phyloP scores from a whole-genome alignment of 2,113 vertebrate species.

The Cinclus cinclus region DNA sequence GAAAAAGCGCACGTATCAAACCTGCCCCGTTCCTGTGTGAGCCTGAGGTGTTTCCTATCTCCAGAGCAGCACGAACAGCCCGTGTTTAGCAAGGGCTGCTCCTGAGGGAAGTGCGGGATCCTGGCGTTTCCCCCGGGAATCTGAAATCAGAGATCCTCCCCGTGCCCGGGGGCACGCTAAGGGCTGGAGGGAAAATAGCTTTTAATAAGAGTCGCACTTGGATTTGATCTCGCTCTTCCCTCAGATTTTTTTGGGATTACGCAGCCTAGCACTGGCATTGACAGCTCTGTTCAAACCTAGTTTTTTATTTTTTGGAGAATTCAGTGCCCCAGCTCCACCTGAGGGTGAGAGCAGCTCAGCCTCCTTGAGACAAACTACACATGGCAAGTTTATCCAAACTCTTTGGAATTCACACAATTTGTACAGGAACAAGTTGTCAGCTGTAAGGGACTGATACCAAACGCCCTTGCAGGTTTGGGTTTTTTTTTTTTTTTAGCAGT shows the following conservation, averaged over 20 bases:
- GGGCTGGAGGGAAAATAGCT: neutral
- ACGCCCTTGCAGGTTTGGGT: neutral
- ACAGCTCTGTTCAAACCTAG: neutral
- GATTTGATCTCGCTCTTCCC: neutral
- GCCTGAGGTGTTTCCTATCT: neutral
- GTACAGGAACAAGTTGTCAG: neutral
- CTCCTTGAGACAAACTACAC: neutral
- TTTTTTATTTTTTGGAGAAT: neutral
- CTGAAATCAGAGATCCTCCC: neutral
- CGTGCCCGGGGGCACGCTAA: neutral
- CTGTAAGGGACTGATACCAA: conserved; percentile 30
- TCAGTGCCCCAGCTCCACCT: neutral
- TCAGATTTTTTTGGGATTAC: neutral
- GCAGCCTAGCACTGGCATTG: neutral
- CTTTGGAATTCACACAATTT: neutral
- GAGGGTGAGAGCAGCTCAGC: neutral
- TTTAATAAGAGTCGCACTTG: neutral
- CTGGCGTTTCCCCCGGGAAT: neutral
- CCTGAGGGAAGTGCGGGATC: neutral
- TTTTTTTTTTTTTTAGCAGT: neutral
- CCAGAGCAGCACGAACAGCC: rapidly evolving
- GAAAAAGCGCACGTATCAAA: neutral
- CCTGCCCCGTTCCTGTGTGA: rapidly evolving
- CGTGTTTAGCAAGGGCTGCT: neutral
- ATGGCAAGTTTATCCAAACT: neutral